Base-by-base conservation (phyloP, 2,113 vertebrate genomes). In the Hymenochirus boettgeri region DNA sequence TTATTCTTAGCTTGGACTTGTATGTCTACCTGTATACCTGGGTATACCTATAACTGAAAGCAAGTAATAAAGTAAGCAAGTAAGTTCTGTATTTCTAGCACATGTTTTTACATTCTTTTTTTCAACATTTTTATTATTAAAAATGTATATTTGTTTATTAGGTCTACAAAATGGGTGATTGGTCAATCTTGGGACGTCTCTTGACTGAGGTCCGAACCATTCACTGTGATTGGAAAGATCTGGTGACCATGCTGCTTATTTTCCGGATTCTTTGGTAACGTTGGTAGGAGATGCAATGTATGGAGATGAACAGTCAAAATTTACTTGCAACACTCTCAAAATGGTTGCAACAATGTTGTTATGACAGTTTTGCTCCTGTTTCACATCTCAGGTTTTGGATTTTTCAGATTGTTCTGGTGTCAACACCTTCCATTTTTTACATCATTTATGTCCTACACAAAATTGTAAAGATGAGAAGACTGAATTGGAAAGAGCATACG, bases 341-440 rank as follows among this genome's bases (percentile, higher is more conserved):
- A 82, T 1, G 86, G 82, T 26, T 85, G 77, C 74, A 83, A 78
- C 50, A 86, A 82, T 0, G 80, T 87, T 82, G 80, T 71, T 86
- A 79, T 3, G 74, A 83, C 71, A 79, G 75, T 0, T 86, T 89
- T 51, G 80, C 73, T 2, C 84, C 78, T 0, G 76, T 85, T 39
- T 87, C 79, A 10, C 79, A 82, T 62, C 65, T 85, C 46, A 70
- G 75, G 27, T 87, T 86, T 66, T 84, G 79, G 82, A 80, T 84
- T 70, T 89, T 89, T 67, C 83, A 88, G 64, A 85, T 85, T 19
- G 79, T 84, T 6, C 71, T 83, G 1, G 83, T 86, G 35, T 85
- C 82, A 57, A 84, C 76, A 0, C 80, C 85, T 10, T 87, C 85
- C 9, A 78, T 80, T 63, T 85, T 86, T 76, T 86, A 78, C 63